Percentiles rank a stretch among this genome's conserved stretches.
Evolutionary conservation across 2,888 invertebrate species (phyloP).

Genomic region (Mimachlamys varia): DNA sequence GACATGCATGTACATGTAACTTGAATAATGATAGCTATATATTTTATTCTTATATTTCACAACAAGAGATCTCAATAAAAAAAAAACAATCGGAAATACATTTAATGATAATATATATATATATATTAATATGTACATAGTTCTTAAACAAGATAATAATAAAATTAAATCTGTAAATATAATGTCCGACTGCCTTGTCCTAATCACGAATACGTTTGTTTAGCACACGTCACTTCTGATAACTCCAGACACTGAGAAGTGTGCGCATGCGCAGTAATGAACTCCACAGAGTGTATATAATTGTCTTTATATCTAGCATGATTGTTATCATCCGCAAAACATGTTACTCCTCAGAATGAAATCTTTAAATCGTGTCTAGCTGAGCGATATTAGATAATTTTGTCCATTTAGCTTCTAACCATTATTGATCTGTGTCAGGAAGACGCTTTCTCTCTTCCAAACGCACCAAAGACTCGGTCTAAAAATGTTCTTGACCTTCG

Average conservation of each 20-base stretch:
- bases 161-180: not conserved
- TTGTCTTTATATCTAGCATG: not conserved
- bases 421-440: slow-evolving; percentile 44
- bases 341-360: not conserved
- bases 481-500: slow-evolving; percentile 76
- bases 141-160: not conserved
- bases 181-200: not conserved
- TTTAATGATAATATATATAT: not conserved
- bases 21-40: too few species aligned
- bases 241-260: not conserved
- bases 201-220: not conserved
- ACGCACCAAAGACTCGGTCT: slow-evolving; percentile 75
- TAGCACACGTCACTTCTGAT: not conserved
- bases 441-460: slow-evolving; percentile 65
- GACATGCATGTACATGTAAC: too few species aligned
- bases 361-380: not conserved
- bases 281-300: not conserved
- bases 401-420: not conserved
- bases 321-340: not conserved
- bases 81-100: not conserved
- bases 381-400: not conserved
- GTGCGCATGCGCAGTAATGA: not conserved
- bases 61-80: too few species aligned
- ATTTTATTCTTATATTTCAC: too few species aligned
- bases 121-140: not conserved